Evolutionary conservation across 2,797 vertebrate species (phyloP), one percentile per base, ranked within the genome.

Genomic region (Aldrovandia affinis): DNA sequence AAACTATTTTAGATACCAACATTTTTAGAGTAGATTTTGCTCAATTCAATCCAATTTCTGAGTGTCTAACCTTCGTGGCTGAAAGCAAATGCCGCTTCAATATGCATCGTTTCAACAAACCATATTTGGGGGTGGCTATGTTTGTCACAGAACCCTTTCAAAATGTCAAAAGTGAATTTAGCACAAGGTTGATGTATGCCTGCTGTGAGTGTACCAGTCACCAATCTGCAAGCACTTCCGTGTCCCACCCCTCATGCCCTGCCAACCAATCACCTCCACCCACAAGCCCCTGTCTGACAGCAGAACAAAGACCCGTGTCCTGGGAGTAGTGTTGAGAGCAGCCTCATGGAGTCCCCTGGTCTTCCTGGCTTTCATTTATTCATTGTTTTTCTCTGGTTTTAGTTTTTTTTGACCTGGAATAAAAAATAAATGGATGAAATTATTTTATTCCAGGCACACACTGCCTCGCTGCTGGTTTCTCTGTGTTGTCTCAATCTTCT

Each of bases 401-500:
- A 5, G 6, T 75, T 20, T 42, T 42, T 14, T 47, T 44, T 77
- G 73, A 28, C 42, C 73, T 47, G 73, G 36, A 14, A n/a, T 20
- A 73, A 77, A 77, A 77, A 0, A 12, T n/a, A 77, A 44, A 44
- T 42, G 42, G 9, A 77, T 44, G 22, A 25, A 14, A 12, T 77
- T 77, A 1, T 52, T 80, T 80, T 77, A 77, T 93, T 93, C 91
- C 88, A 90, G 93, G 88, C 96, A 95, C 95, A 92, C 93, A 94
- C 94, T 95, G 94, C 94, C 94, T 89, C 94, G 92, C 91, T 94
- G 89, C 89, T 91, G 95, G 93, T 86, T 92, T 90, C 90, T 93
- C 90, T 91, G 91, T 95, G 94, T 80, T 94, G 94, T 96, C 93
- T 93, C 96, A 93, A 94, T 95, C 92, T 92, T 89, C 95, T 95